Evolutionary conservation across 1,140 invertebrate species (phyloP).

Genomic region (Micrasema longulum): DNA sequence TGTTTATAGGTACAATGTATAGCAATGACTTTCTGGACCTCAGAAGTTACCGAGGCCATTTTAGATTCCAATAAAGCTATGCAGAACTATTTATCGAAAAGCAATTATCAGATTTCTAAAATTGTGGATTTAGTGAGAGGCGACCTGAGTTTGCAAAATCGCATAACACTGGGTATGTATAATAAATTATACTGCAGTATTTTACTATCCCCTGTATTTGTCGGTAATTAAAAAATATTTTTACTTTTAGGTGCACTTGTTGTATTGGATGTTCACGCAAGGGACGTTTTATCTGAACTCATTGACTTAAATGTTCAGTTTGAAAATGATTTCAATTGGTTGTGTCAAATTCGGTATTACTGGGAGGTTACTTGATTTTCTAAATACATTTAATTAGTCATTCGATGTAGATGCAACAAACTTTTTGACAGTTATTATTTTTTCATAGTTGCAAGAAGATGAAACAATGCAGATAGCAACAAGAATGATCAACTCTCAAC

Average conservation of each 20-base stretch:
- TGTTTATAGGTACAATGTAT: slow-evolving; percentile 81
- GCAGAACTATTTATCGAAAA: slow-evolving; percentile 69
- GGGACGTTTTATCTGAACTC: slow-evolving; percentile 85
- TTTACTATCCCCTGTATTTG: too few species aligned
- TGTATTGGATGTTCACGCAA: slow-evolving; percentile 91
- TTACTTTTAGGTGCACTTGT: slow-evolving; percentile 87
- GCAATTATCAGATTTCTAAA: slow-evolving; percentile 79
- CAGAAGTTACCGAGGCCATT: slow-evolving; percentile 83
- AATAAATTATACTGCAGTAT: too few species aligned
- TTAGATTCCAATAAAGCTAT: slow-evolving; percentile 67
- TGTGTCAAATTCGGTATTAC: slow-evolving; percentile 91
- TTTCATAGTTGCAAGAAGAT: slow-evolving; percentile 59
- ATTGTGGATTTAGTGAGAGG: slow-evolving; percentile 90
- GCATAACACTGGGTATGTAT: slow-evolving; percentile 90
- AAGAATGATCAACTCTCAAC: slow-evolving; percentile 91
- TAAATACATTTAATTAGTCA: too few species aligned
- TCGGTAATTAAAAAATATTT: too few species aligned
- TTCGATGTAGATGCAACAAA: too few species aligned
- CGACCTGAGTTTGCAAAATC: slow-evolving; percentile 87
- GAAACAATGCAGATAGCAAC: slow-evolving; percentile 73
- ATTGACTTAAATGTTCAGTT: slow-evolving; percentile 75
- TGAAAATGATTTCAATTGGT: slow-evolving; percentile 90
- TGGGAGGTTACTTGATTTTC: slow-evolving; percentile 79
- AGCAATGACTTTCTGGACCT: slow-evolving; percentile 90
- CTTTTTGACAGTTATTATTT: background rate